Evolutionary conservation across 2,797 vertebrate species (phyloP).

Genomic region (Cyprinella venusta): DNA sequence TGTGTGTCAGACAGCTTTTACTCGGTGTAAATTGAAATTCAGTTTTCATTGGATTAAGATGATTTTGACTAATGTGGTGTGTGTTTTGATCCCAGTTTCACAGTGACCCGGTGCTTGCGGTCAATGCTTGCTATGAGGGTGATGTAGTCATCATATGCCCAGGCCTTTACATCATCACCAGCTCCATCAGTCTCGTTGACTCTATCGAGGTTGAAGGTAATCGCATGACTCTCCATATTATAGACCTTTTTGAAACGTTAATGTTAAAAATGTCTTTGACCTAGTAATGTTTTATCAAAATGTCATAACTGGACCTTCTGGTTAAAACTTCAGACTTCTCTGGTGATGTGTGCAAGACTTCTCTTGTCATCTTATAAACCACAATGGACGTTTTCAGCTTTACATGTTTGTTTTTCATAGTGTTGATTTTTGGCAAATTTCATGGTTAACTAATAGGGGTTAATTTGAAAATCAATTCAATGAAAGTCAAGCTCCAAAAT

Average conservation of each 20-base stretch:
- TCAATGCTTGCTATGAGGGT: conserved; percentile 83
- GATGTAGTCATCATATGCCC: conserved; percentile 86
- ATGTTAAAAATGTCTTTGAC: neutral
- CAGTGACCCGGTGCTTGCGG: conserved; percentile 79
- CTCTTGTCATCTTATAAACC: neutral
- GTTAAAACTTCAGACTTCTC: neutral
- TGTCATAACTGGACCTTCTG: neutral
- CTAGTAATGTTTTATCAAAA: neutral
- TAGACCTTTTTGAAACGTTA: neutral
- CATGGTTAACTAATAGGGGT: neutral
- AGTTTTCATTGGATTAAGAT: neutral
- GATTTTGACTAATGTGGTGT: conserved; percentile 3
- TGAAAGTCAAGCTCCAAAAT: neutral
- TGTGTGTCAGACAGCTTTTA: neutral
- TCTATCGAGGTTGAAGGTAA: conserved; percentile 88
- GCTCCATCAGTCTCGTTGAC: conserved; percentile 84
- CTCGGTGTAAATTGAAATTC: neutral
- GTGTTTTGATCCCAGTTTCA: conserved; percentile 79
- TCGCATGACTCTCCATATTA: neutral
- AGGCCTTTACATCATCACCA: conserved; percentile 82
- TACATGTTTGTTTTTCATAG: neutral
- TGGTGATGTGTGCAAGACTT: neutral
- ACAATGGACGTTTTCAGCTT: neutral
- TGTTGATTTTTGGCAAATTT: neutral
- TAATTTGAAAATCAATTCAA: neutral